Conservation (phyloP, 2,113 vertebrate species). For the Syngnathus scovelli region DNA sequence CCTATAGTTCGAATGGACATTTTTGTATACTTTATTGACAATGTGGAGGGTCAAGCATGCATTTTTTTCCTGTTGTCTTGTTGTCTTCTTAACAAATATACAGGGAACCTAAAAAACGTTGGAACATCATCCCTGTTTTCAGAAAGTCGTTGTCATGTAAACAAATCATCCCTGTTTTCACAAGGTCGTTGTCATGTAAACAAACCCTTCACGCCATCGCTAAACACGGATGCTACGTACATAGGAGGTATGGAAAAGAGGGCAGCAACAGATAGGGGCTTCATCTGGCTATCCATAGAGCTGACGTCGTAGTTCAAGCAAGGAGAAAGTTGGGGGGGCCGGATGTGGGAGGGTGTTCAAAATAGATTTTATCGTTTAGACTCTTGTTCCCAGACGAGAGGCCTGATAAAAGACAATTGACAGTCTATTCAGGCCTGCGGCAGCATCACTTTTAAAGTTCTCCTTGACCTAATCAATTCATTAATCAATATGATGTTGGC, state of each 20-base stretch:
- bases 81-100: not conserved
- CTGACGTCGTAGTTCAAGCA: conserved; percentile 18
- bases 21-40: not conserved
- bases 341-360: conserved; percentile 28
- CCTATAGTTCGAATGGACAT: too few relatives aligned
- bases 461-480: not conserved
- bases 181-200: not conserved
- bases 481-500: not conserved
- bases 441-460: conserved; percentile 8
- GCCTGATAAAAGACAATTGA: conserved; percentile 28
- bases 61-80: too few relatives aligned
- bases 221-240: conserved; percentile 10
- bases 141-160: not conserved
- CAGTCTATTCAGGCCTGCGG: conserved; percentile 44
- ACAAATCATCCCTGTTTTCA: not conserved
- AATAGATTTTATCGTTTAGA: conserved; percentile 55
- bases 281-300: conserved; percentile 38
- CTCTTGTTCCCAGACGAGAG: conserved; percentile 36
- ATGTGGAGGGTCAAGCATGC: not conserved
- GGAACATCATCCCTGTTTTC: conserved; percentile 1
- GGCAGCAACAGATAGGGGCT: conserved; percentile 23
- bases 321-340: conserved; percentile 8
- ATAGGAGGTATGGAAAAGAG: conserved; percentile 24
- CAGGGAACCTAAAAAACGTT: not conserved
- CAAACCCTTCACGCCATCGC: not conserved